Evolutionary conservation across 2,113 vertebrate genomes (phyloP), one percentile per base, ranked within the genome.

Genomic region (Takifugu flavidus): DNA sequence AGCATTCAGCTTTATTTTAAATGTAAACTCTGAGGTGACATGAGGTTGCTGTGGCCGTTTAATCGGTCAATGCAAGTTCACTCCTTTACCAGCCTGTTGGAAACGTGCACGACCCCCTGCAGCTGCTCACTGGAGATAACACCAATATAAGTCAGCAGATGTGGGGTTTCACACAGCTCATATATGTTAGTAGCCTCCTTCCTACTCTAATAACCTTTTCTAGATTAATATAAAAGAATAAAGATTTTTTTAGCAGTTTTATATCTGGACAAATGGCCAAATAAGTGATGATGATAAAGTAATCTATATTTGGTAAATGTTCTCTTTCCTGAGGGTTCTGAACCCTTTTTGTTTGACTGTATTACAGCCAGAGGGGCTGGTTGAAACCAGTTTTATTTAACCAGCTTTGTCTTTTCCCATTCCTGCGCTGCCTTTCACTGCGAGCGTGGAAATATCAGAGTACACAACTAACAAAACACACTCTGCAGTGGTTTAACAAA

Each of bases 141-240:
- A 39, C 28, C 15, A 13, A 13, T 44, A 11, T 78, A 62, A 59
- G 28, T 56, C 15, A 15, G 57, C 80, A 78, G 46, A 20, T 86
- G 83, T 15, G 46, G 12, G n/a, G 62, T 69, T 79, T 84, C 86
- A 62, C 83, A 86, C 39, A 13, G 11, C 50, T 53, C 34, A 26
- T 10, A 29, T 46, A 2, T 50, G 28, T 13, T 68, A 61, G 11
- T 43, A 27, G 28, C 44, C 31, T 14, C n/a, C 34, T 58, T 15
- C 47, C 29, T 49, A 6, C 4, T 42, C 13, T 39, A 29, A 39
- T 39, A n/a, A 47, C 1, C 15, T 46, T 46, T 14, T 46, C 13
- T 7, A 7, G 15, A 1, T 47, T 47, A 14, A n/a, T 47, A n/a
- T 5, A 47, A 47, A 47, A 47, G 8, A 10, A 39, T 10, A 39